Conservation (phyloP, 2,888 invertebrate genomes). For the Nomada fabriciana region DNA sequence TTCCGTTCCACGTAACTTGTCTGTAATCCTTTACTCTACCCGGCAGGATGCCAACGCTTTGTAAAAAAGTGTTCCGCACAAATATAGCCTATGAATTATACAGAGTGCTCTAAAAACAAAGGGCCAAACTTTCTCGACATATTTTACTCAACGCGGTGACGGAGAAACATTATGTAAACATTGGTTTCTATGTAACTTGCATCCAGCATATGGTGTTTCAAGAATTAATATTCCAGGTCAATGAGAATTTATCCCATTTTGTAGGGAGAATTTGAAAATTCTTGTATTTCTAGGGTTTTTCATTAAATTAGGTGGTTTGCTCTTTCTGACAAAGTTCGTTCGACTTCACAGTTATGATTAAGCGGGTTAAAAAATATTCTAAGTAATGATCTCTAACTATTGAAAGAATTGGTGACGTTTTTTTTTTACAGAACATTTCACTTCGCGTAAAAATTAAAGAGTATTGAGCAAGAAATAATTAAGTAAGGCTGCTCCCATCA, state of each 20-base stretch:
- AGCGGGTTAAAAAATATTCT: not conserved
- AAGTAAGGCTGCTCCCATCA: not conserved
- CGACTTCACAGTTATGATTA: too few species aligned
- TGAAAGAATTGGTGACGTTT: not conserved
- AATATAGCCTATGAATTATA: slow-evolving; percentile 55
- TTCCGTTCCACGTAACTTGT: slow-evolving; percentile 61
- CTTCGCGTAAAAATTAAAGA: too few species aligned
- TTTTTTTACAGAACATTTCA: too few species aligned
- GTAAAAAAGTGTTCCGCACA: slow-evolving; percentile 38
- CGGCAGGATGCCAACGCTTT: slow-evolving; percentile 53
- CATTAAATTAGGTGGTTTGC: not conserved
- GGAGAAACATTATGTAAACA: not conserved
- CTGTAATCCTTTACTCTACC: slow-evolving; percentile 65
- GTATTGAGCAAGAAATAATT: too few species aligned
- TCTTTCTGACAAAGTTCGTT: not conserved
- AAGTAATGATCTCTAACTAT: not conserved
- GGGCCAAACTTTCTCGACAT: too few species aligned
- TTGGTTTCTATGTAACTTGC: too few species aligned
- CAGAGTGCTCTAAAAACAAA: too few species aligned
- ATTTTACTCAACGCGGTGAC: too few species aligned
- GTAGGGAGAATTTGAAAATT: not conserved
- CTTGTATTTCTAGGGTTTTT: not conserved
- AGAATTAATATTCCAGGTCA: not conserved
- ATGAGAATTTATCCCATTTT: not conserved
- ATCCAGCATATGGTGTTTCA: not conserved